A percentile compares a stretch with the other conserved stretches of the same genome.
Evolutionary conservation across 2,888 invertebrate species (phyloP).

Genomic region (Pammene fasciana): DNA sequence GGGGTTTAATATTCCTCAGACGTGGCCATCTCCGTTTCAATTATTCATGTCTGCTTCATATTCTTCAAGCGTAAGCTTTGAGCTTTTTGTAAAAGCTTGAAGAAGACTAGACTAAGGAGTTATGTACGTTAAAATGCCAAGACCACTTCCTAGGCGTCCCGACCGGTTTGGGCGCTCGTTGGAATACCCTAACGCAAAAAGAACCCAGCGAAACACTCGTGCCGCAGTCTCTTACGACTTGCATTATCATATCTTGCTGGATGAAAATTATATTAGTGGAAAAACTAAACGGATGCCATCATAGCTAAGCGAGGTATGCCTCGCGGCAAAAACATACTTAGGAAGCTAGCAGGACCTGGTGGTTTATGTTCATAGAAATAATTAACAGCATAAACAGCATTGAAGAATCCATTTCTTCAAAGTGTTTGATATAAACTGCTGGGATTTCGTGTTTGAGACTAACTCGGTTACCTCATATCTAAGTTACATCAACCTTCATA

Average conservation of each 20-base stretch:
- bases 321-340: slow-evolving; percentile 19
- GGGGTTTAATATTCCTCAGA: slow-evolving; percentile 58
- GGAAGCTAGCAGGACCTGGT: slow-evolving; percentile 13
- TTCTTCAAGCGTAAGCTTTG: slow-evolving; percentile 54
- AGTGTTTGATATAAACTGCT: neutral
- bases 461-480: slow-evolving; percentile 41
- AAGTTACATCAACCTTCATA: slow-evolving; percentile 77
- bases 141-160: slow-evolving; percentile 59
- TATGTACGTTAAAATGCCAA: slow-evolving; percentile 60
- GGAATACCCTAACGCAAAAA: slow-evolving; percentile 67
- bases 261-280: slow-evolving; percentile 41
- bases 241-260: slow-evolving; percentile 44
- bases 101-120: slow-evolving; percentile 48
- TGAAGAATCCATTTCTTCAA: slow-evolving; percentile 4
- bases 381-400: slow-evolving; percentile 23
- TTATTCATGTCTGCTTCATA: slow-evolving; percentile 62
- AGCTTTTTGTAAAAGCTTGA: slow-evolving; percentile 59
- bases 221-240: slow-evolving; percentile 57
- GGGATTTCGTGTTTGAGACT: slow-evolving; percentile 1
- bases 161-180: slow-evolving; percentile 66
- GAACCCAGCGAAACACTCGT: slow-evolving; percentile 52
- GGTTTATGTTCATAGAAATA: slow-evolving; percentile 15
- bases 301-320: slow-evolving; percentile 22
- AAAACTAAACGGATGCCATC: slow-evolving; percentile 48
- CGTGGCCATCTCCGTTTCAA: slow-evolving; percentile 55